These are phyloP conservation scores for Hirundo rustica DNA, from an alignment of 2,797 vertebrate genomes.

Conservation along the genomic window DNA sequence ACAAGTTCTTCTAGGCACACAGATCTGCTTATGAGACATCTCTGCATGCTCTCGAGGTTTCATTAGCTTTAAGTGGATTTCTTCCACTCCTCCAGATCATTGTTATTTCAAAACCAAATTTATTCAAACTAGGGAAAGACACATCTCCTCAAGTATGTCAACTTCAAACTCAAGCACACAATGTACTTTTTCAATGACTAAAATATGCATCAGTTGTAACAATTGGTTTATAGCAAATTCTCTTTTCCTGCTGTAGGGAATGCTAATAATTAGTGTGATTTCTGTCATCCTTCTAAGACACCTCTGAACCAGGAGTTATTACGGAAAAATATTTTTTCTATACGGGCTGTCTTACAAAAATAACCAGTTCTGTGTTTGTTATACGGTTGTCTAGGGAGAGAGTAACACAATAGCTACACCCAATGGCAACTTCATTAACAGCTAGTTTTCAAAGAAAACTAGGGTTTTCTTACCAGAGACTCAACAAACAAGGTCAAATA, in stretches of 20 bases:
- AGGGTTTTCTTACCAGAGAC: not conserved
- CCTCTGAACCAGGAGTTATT: not conserved
- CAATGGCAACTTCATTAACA: constrained; percentile 31
- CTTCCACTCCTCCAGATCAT: constrained; percentile 58
- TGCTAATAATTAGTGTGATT: constrained; percentile 23
- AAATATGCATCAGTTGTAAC: not conserved
- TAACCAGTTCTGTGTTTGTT: not conserved
- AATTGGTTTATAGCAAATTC: not conserved
- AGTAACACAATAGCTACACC: constrained; percentile 63
- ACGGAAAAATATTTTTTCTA: not conserved
- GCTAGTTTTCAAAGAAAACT: not conserved
- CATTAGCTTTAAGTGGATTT: constrained; percentile 52
- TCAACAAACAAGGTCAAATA: not conserved
- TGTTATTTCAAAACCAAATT: constrained; percentile 65
- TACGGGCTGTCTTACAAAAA: not conserved
- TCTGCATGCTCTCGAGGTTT: constrained; percentile 62
- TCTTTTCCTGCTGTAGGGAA: not conserved
- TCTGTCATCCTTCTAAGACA: not conserved
- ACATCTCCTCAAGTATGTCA: constrained; percentile 1
- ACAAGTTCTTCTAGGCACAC: constrained; percentile 61
- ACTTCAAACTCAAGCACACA: constrained; percentile 20
- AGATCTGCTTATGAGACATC: constrained; percentile 53
- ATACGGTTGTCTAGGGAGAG: not conserved
- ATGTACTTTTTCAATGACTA: constrained; percentile 1
- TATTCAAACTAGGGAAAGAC: constrained; percentile 50